Percentiles rank a stretch among this genome's conserved stretches.
Conservation (phyloP, 2,797 vertebrate genomes). For the Taeniopygia guttata region DNA sequence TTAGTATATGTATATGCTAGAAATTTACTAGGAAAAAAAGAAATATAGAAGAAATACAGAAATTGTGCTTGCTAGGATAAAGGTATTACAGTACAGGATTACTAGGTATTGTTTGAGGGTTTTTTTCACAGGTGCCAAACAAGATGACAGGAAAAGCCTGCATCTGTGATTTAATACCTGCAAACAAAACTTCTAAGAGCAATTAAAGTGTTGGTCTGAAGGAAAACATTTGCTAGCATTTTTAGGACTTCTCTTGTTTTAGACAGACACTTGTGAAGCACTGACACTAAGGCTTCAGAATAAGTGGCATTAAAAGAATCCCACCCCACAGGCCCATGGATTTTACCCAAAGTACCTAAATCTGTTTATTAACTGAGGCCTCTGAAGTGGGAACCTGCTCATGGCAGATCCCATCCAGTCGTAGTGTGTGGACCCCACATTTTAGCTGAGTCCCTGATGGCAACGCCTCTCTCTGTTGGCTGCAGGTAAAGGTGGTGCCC, state of each 20-base stretch:
- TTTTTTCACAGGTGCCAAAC: not conserved
- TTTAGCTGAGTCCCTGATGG: not conserved
- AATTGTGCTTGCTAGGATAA: not conserved
- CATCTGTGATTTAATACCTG: not conserved
- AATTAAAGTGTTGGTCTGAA: not conserved
- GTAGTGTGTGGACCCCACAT: fast-evolving
- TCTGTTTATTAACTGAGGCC: not conserved
- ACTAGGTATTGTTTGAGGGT: not conserved
- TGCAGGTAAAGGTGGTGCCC: not conserved
- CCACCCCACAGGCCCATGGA: fast-evolving
- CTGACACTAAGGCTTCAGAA: not conserved
- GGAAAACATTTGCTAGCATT: not conserved
- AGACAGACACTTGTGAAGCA: not conserved
- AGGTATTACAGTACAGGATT: not conserved
- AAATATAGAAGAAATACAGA: not conserved
- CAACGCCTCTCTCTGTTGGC: not conserved
- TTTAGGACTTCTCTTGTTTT: not conserved
- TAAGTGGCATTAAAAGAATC: not conserved
- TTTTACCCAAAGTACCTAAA: not conserved
- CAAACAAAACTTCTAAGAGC: not conserved
- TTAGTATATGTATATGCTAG: not conserved
- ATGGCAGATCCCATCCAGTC: not conserved
- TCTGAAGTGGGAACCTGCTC: not conserved
- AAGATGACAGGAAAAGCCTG: not conserved
- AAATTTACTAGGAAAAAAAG: not conserved